A percentile compares a stretch with the other conserved stretches of the same genome.
These are phyloP conservation scores for Drosophila kuntzei DNA, from an alignment of 2,888 invertebrate species.

Conservation along the genomic window DNA sequence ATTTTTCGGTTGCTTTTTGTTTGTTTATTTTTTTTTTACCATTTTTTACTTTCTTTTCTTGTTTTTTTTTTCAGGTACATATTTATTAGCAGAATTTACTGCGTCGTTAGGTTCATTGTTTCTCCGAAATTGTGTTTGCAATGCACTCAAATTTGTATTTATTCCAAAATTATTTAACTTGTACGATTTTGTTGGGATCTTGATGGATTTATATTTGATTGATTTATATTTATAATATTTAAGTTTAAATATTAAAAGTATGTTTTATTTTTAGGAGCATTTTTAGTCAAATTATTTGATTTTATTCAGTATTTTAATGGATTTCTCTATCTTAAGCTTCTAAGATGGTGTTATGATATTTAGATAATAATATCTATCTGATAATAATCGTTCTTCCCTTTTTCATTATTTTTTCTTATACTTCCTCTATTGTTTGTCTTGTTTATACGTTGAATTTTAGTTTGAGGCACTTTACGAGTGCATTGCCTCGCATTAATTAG, in stretches of 20 bases:
- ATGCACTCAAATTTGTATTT: conserved; percentile 24
- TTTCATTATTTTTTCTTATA: neutral
- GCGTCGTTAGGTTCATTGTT: conserved; percentile 73
- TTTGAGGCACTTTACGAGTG: conserved; percentile 29
- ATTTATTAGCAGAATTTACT: conserved; percentile 71
- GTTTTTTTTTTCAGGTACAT: conserved; percentile 43
- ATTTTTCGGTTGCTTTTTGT: conserved; percentile 18
- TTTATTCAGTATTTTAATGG: too few species aligned
- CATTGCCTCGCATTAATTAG: conserved; percentile 54
- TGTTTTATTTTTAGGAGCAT: neutral
- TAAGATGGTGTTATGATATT: neutral
- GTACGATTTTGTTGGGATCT: neutral
- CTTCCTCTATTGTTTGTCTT: neutral
- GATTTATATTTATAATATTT: neutral
- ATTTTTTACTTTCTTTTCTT: conserved; percentile 26
- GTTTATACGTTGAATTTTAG: neutral
- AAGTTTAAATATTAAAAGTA: neutral
- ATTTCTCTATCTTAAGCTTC: too few species aligned
- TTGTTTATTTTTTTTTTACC: conserved; percentile 18
- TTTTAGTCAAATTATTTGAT: neutral
- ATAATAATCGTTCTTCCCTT: neutral
- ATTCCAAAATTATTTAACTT: conserved; percentile 4
- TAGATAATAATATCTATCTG: neutral
- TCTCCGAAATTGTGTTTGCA: conserved; percentile 43
- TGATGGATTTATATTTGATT: neutral